These are phyloP conservation scores for Ariolimax columbianus DNA, from an alignment of 2,888 invertebrate species.

Conservation along the genomic window DNA sequence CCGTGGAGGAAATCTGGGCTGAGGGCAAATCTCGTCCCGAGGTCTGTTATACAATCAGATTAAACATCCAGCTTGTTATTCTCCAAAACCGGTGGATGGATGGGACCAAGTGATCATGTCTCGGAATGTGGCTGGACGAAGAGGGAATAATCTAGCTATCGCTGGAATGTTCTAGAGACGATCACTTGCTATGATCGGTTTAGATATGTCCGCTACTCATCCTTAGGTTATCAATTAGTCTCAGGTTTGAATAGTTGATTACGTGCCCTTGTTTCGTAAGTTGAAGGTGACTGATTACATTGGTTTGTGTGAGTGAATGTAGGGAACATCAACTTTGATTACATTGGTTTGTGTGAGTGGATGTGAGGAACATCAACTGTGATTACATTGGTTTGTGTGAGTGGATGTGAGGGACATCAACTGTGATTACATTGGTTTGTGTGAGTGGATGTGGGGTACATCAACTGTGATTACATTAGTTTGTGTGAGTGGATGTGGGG, in stretches of 20 bases:
- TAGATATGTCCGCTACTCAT: not conserved
- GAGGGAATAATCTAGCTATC: not conserved
- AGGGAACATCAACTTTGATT: no score
- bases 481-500: no score
- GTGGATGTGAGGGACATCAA: no score
- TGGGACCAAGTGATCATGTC: not conserved
- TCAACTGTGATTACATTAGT: no score
- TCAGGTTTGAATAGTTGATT: no score
- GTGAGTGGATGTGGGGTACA: no score
- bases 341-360: no score
- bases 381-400: not conserved
- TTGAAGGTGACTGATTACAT: not conserved
- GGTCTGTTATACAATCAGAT: constrained; percentile 25
- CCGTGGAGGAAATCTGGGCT: not conserved
- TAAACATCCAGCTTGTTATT: constrained; percentile 23
- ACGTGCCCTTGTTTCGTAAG: no score
- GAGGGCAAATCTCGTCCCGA: constrained; percentile 20
- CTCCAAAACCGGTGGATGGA: not conserved
- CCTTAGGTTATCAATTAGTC: not conserved
- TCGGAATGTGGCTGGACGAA: no score
- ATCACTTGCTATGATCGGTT: not conserved
- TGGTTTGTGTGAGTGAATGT: not conserved
- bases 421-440: no score
- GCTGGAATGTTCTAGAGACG: not conserved
- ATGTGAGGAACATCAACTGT: not conserved